Conservation (phyloP, 2,797 vertebrate species). For the Rhynchotus rufescens region DNA sequence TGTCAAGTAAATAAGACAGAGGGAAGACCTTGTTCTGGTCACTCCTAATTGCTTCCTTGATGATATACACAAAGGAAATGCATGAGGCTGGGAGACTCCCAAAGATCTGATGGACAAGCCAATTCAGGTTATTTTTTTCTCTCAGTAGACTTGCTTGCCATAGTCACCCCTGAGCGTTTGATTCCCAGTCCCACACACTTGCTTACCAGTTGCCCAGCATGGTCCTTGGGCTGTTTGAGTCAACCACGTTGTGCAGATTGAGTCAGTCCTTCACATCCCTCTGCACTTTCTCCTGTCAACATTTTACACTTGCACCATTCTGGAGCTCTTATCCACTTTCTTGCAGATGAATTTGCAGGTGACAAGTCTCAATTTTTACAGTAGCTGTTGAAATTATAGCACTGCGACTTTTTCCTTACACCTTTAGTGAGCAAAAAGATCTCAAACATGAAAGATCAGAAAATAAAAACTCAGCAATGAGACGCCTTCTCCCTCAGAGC, state of each 20-base stretch:
- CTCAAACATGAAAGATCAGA: not conserved
- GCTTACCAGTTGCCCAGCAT: not conserved
- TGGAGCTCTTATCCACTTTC: not conserved
- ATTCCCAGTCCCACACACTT: accelerated
- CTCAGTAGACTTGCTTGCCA: not conserved
- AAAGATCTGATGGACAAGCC: not conserved
- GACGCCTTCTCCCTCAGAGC: accelerated
- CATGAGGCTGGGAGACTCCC: not conserved
- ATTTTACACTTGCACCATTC: not conserved
- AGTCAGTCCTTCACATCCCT: not conserved
- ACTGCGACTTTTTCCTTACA: not conserved
- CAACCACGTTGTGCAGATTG: accelerated
- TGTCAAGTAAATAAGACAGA: constrained; percentile 4
- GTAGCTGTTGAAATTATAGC: not conserved
- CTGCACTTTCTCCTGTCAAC: accelerated
- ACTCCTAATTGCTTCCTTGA: constrained; percentile 22
- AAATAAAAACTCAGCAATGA: accelerated
- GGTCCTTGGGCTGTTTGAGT: not conserved
- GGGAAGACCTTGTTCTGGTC: constrained; percentile 2
- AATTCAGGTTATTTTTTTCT: not conserved
- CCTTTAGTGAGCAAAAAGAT: not conserved
- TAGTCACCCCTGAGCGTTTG: accelerated
- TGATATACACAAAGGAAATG: not conserved
- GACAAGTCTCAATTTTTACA: not conserved
- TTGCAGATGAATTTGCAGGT: not conserved